Percentiles rank a stretch among this genome's conserved stretches.
Evolutionary conservation across 2,888 invertebrate species (phyloP).

Genomic region (Campoplex capitator): DNA sequence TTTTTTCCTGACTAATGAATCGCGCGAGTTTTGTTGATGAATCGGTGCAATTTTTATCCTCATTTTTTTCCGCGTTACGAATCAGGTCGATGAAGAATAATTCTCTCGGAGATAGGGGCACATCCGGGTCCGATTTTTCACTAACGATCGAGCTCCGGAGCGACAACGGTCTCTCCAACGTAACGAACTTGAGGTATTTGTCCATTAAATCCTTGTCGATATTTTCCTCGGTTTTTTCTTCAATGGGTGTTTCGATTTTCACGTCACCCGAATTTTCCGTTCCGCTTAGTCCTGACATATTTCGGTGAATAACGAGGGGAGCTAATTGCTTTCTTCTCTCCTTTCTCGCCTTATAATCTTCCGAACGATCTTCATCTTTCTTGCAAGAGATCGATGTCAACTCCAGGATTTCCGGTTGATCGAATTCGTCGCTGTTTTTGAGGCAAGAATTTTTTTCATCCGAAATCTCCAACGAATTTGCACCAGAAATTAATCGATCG

Average conservation of each 20-base stretch:
- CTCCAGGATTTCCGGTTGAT: conserved; percentile 43
- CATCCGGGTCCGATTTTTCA: conserved; percentile 59
- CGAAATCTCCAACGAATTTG: neutral
- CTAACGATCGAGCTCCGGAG: conserved; percentile 48
- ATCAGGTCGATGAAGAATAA: conserved; percentile 84
- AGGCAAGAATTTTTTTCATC: neutral
- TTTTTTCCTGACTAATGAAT: conserved; percentile 28
- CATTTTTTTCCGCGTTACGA: conserved; percentile 77
- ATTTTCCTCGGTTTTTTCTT: conserved; percentile 28
- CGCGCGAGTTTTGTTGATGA: neutral
- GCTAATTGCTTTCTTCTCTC: conserved; percentile 67
- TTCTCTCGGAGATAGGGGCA: conserved; percentile 82
- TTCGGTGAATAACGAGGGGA: conserved; percentile 74
- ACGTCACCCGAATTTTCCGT: conserved; percentile 67
- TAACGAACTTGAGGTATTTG: conserved; percentile 74
- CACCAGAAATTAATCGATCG: neutral
- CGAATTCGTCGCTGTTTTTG: conserved; percentile 22
- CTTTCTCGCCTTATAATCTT: neutral
- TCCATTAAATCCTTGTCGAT: conserved; percentile 69
- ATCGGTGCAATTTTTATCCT: conserved; percentile 27
- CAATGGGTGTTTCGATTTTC: conserved; percentile 49
- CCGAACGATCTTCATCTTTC: neutral
- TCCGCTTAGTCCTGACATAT: conserved; percentile 66
- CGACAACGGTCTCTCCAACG: conserved; percentile 69
- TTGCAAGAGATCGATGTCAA: conserved; percentile 10